Percentiles rank a stretch among this genome's conserved stretches.
These are phyloP conservation scores for Perizoma flavofasciatum DNA, from an alignment of 2,888 invertebrate species.

Conservation along the genomic window DNA sequence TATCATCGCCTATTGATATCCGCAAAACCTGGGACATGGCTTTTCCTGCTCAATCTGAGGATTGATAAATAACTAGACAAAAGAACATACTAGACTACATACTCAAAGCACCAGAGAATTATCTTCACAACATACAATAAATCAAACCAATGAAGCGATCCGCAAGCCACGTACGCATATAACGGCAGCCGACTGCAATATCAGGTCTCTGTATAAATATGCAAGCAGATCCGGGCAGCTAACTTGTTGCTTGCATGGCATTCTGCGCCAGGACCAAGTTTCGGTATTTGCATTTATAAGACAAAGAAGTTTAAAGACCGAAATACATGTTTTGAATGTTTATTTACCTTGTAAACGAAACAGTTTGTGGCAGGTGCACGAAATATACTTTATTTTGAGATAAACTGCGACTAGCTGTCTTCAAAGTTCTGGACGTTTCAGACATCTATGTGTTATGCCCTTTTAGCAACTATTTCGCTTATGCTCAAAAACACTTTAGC, in stretches of 20 bases:
- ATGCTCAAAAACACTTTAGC: no score
- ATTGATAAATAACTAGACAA: no score
- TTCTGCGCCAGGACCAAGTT: slow-evolving; percentile 13
- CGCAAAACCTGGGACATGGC: no score
- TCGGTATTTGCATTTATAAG: slow-evolving; percentile 28
- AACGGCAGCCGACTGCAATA: slow-evolving; percentile 15
- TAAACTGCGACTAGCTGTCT: background rate
- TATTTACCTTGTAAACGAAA: slow-evolving; percentile 20
- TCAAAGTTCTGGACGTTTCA: slow-evolving; percentile 9
- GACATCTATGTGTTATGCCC: background rate
- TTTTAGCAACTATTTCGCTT: background rate
- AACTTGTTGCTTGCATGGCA: slow-evolving; percentile 24
- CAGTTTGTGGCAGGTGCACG: slow-evolving; percentile 12
- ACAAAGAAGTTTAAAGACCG: slow-evolving; percentile 13
- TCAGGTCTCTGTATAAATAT: slow-evolving; percentile 24
- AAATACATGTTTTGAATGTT: slow-evolving; percentile 17
- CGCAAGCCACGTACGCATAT: slow-evolving; percentile 4
- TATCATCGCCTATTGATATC: no score
- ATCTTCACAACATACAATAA: background rate
- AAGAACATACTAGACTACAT: no score
- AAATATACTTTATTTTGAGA: background rate
- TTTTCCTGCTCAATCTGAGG: no score
- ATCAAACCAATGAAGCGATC: slow-evolving; percentile 15
- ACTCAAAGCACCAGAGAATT: no score
- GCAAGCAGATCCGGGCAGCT: slow-evolving; percentile 22